These are phyloP conservation scores for Hiodon tergisus DNA, from an alignment of 2,113 vertebrate species.

Conservation along the genomic window DNA sequence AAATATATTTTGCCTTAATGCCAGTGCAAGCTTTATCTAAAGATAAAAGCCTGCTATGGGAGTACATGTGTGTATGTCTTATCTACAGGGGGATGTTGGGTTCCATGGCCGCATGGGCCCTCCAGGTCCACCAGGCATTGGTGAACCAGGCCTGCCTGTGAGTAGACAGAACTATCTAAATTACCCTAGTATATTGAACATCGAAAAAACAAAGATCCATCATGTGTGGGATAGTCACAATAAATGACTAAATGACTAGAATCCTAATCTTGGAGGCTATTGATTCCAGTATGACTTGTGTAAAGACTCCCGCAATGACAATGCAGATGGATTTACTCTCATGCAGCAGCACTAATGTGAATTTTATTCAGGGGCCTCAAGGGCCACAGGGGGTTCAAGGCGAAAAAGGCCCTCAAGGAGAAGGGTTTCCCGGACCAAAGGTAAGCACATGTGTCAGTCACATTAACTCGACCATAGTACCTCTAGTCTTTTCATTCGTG, in stretches of 20 bases:
- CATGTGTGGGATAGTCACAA: not conserved
- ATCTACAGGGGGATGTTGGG: constrained; percentile 73
- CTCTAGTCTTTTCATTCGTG: not conserved
- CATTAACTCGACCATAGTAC: not conserved
- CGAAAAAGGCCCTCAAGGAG: constrained; percentile 73
- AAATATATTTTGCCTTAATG: too few relatives aligned
- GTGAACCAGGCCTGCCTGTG: constrained; percentile 75
- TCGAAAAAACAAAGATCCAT: not conserved
- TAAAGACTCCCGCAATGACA: not conserved
- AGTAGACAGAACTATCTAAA: constrained; percentile 39
- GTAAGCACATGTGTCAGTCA: constrained; percentile 46
- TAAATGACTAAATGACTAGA: too few relatives aligned
- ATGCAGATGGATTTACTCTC: not conserved
- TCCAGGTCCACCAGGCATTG: constrained; percentile 70
- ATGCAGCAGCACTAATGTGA: not conserved
- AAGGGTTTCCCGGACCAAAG: constrained; percentile 82
- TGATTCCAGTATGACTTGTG: not conserved
- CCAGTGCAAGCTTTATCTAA: too few relatives aligned
- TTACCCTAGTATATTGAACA: not conserved
- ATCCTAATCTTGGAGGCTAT: not conserved
- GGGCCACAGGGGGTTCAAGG: constrained; percentile 80
- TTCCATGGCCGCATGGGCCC: constrained; percentile 73
- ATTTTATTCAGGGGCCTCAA: constrained; percentile 70
- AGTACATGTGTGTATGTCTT: not conserved
- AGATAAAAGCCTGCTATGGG: too few relatives aligned